phyloP scores from a whole-genome alignment of 2,113 vertebrate species.

The Phylloscopus trochiloides region DNA sequence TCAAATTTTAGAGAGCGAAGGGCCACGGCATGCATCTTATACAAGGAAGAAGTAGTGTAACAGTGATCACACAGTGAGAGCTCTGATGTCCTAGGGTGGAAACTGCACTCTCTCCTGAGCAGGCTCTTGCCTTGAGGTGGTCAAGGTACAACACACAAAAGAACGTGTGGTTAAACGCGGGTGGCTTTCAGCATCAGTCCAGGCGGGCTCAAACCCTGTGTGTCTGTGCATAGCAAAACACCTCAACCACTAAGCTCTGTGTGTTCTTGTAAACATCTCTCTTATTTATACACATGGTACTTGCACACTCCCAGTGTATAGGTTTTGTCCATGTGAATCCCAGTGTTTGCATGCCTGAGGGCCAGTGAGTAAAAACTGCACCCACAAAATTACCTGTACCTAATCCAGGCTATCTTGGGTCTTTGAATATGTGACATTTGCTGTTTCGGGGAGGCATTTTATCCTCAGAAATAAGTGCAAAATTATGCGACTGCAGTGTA shows the following conservation, averaged over 20 bases:
- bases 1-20: not conserved
- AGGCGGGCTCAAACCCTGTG: not conserved
- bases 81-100: not conserved
- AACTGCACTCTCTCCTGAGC: not conserved
- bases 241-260: not conserved
- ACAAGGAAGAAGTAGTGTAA: not conserved
- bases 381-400: not conserved
- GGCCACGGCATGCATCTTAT: not conserved
- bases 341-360: not conserved
- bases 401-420: not conserved
- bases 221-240: not conserved
- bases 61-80: fast-evolving
- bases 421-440: not conserved
- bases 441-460: not conserved
- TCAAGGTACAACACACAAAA: not conserved
- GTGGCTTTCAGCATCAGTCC: not conserved
- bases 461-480: not conserved
- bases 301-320: not conserved
- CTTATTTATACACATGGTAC: not conserved
- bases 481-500: not conserved
- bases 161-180: not conserved
- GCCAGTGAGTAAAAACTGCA: not conserved
- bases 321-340: not conserved
- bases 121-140: not conserved
- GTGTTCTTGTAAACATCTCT: not conserved